These are phyloP conservation scores for Himantopus leucocephalus DNA, from an alignment of 2,113 vertebrate species.

Conservation along the genomic window DNA sequence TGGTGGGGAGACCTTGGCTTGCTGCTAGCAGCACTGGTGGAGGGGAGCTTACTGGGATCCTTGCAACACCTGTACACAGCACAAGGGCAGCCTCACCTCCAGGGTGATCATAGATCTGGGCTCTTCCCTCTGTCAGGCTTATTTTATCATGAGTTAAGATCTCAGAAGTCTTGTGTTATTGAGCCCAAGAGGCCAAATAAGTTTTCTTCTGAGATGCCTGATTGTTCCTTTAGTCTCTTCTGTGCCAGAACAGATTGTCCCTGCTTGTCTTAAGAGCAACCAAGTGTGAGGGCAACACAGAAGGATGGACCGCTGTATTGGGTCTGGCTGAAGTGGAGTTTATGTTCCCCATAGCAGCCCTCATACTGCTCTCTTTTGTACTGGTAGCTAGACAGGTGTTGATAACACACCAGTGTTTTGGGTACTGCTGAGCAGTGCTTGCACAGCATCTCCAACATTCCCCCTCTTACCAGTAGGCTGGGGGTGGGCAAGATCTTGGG, in stretches of 20 bases:
- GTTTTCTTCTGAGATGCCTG: background rate
- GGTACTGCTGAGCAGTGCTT: background rate
- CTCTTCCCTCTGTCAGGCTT: background rate
- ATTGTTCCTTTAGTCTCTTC: background rate
- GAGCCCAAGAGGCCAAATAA: background rate
- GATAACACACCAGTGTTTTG: background rate
- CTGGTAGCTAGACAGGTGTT: background rate
- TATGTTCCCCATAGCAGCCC: background rate
- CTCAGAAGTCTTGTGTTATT: background rate
- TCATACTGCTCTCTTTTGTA: background rate
- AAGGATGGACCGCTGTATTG: background rate
- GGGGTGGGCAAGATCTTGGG: background rate
- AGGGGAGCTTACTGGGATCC: background rate
- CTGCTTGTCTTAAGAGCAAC: background rate
- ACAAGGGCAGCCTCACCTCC: background rate
- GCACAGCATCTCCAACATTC: background rate
- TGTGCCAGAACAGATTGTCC: background rate
- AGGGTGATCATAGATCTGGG: background rate
- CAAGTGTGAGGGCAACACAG: background rate
- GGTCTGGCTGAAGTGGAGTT: background rate
- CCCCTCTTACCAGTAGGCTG: background rate
- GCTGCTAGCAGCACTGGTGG: background rate
- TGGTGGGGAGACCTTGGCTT: background rate
- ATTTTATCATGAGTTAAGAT: background rate
- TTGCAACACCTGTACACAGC: background rate